A percentile compares a stretch with the other conserved stretches of the same genome.
Conservation (phyloP, 2,797 vertebrate species). For the Trematomus bernacchii region DNA sequence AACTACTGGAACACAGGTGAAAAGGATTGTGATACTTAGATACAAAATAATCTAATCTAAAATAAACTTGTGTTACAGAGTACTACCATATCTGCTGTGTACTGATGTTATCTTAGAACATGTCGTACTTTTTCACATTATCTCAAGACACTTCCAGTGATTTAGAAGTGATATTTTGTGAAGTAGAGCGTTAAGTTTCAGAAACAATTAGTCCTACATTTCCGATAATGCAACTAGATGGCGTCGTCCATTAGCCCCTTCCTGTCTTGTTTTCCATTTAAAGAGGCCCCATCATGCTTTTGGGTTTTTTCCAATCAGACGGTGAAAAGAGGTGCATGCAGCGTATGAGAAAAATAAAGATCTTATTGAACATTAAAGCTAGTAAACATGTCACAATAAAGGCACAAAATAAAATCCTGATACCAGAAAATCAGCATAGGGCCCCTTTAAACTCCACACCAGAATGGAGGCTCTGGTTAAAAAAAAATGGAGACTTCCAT, state of each 20-base stretch:
- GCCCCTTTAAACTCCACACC: no score
- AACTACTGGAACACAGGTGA: conserved; percentile 85
- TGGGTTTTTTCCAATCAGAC: no score
- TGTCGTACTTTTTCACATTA: no score
- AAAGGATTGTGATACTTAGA: background rate
- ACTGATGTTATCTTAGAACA: background rate
- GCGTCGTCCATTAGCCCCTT: background rate
- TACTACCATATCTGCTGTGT: background rate
- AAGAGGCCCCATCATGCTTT: background rate
- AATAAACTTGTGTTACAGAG: background rate
- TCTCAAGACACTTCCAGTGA: background rate
- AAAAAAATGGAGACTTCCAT: no score
- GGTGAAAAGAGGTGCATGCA: no score
- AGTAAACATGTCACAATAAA: no score
- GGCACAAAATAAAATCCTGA: no score
- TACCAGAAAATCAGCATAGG: no score
- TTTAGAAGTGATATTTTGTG: background rate
- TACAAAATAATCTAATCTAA: no score
- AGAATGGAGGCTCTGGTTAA: no score
- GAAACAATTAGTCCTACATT: background rate
- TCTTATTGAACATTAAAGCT: no score
- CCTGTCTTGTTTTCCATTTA: background rate
- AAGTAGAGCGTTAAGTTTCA: background rate
- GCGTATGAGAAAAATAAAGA: no score
- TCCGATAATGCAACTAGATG: background rate